Base-by-base conservation (phyloP, 2,797 vertebrate species). In the Spizella passerina region DNA sequence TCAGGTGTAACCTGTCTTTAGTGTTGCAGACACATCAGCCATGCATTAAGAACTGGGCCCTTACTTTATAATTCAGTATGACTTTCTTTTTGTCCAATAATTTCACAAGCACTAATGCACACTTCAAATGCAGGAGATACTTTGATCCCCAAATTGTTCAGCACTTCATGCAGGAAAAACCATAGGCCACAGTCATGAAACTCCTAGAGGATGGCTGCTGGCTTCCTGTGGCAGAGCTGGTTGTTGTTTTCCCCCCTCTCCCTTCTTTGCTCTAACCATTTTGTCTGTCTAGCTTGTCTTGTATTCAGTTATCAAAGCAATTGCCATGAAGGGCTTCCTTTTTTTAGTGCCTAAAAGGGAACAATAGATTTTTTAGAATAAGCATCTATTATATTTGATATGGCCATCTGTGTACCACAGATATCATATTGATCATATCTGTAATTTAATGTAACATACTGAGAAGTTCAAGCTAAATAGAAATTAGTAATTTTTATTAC, bases 201-300 rank as follows among this genome's bases (percentile, higher is more conserved):
- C 98, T 98, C 98, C 98, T 96, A 99, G 99, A 98, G 99, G 99
- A 99, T 99, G 99, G 99, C 99, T 99, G 99, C 99, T 99, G 99
- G 99, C 99, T 99, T 98, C 99, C 99, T 99, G 99, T 99, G 98
- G 99, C 99, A 98, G 99, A 98, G 98, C 98, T 98, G 98, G 98
- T 98, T 98, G 97, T 95, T 98, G 97, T 98, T 97, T 98, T 92
- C 88, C 96, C 82, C 90, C 97, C 97, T 96, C 91, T 97, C 98
- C 98, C 98, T 98, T 97, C 97, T 96, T 95, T 95, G 98, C 98
- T 98, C 98, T 98, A 98, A 98, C 98, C 98, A 98, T 98, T 98
- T 98, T 98, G 97, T 98, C 98, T 98, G 98, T 99, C 98, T 98
- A 98, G 98, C 98, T 98, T 95, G 97, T 98, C 97, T 98, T 94